Percentiles rank a stretch among this genome's conserved stretches.
phyloP scores from a whole-genome alignment of 2,888 invertebrate genomes.

The Latrodectus hesperus region DNA sequence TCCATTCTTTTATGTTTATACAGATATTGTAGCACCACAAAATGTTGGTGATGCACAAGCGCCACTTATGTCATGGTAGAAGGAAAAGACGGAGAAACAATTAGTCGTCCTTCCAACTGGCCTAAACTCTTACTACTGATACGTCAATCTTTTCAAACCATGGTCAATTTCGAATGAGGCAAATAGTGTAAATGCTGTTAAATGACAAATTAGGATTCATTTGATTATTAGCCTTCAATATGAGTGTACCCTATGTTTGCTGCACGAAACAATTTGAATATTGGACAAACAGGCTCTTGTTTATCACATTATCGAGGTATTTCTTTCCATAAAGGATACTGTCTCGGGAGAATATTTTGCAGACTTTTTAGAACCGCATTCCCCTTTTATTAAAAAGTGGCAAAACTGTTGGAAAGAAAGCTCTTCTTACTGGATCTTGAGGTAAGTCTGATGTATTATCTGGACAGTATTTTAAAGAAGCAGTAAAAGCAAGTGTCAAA shows the following conservation, averaged over 20 bases:
- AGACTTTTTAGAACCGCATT: too few relatives aligned
- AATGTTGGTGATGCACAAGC: slow-evolving; percentile 7
- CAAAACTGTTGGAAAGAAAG: slow-evolving; percentile 11
- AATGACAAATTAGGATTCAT: neutral
- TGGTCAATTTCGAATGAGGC: slow-evolving; percentile 21
- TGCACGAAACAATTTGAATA: slow-evolving; percentile 26
- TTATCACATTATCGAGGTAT: slow-evolving; percentile 15
- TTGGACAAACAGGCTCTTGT: slow-evolving; percentile 3
- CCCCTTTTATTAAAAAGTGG: too few relatives aligned
- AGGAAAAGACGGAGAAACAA: neutral
- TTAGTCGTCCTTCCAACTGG: neutral
- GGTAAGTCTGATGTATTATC: neutral
- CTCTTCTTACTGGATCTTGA: neutral
- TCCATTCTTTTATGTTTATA: slow-evolving; percentile 33
- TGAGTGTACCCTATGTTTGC: slow-evolving; percentile 27
- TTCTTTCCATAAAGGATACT: neutral
- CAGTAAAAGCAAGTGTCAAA: neutral
- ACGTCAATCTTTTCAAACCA: slow-evolving; percentile 4
- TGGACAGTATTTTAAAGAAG: neutral
- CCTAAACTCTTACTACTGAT: too few relatives aligned
- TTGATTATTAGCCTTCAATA: neutral
- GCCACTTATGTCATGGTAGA: slow-evolving; percentile 71
- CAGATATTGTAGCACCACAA: slow-evolving; percentile 71
- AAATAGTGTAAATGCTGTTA: neutral
- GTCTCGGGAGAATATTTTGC: too few relatives aligned